phyloP scores from a whole-genome alignment of 2,888 invertebrate genomes.

The Caradrina clavipalpis region DNA sequence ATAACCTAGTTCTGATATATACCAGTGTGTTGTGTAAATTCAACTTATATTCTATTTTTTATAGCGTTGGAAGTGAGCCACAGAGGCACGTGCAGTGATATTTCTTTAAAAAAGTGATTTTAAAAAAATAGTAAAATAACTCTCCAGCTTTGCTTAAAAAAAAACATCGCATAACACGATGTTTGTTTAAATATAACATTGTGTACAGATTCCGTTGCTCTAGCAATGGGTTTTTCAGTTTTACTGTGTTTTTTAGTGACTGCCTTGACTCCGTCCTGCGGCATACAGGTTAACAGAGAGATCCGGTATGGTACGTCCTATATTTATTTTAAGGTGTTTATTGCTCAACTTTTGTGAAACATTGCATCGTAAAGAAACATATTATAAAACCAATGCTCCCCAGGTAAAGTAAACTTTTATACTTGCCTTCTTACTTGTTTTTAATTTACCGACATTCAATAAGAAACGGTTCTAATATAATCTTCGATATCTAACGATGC shows the following conservation, averaged over 20 bases:
- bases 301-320: slow-evolving; percentile 51
- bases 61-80: slow-evolving; percentile 4
- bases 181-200: slow-evolving; percentile 45
- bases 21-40: slow-evolving; percentile 38
- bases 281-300: slow-evolving; percentile 12
- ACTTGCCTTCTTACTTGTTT: not conserved
- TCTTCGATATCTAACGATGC: not conserved
- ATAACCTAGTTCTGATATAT: slow-evolving; percentile 50
- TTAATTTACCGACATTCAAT: not conserved
- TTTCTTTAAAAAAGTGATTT: slow-evolving; percentile 14
- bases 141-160: slow-evolving; percentile 1
- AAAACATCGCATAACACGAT: slow-evolving; percentile 22
- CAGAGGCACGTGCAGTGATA: not conserved
- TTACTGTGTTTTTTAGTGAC: slow-evolving; percentile 39
- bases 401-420: not conserved
- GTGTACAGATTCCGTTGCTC: slow-evolving; percentile 29
- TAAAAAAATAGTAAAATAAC: slow-evolving; percentile 14
- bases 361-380: not conserved
- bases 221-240: slow-evolving; percentile 44
- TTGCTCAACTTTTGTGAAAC: not conserved
- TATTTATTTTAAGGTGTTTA: slow-evolving; percentile 4
- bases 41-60: slow-evolving; percentile 5
- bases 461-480: not conserved
- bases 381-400: too few relatives aligned
- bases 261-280: slow-evolving; percentile 19